Base-by-base conservation (phyloP, 2,797 vertebrate species). In the Cossypha heuglini region DNA sequence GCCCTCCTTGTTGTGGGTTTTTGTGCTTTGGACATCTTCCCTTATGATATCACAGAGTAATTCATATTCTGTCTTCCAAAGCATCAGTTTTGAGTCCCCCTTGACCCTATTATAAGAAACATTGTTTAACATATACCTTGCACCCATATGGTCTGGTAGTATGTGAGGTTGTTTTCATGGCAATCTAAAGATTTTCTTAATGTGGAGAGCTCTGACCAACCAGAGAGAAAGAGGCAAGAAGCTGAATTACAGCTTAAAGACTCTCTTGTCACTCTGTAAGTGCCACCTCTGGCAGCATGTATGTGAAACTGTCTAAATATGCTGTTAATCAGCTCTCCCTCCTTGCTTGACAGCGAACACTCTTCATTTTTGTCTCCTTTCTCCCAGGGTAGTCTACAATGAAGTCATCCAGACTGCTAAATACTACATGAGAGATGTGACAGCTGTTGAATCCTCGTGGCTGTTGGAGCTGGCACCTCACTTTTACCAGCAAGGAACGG, bases 371-470 rank as follows among this genome's bases (percentile, higher is more conserved):
- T 24, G 11, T 35, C 45, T 51, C 29, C 40, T 86, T 72, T 79
- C 42, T 61, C 88, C 54, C 92, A 99, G 99, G 99, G 99, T 99
- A 11, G 98, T 99, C 74, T 99, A 99, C 97, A 99, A 99, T 61
- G 99, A 99, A 97, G 99, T 99, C 76, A 98, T 99, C 86, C 99
- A 99, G 94, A 99, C 99, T 13, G 98, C 98, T n/a, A 99, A 99
- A 84, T 99, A 99, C 91, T 99, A 98, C 97, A 99, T 99, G 99
- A 98, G 99, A 22, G 99, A 99, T 18, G 99, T 99, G 98, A 99
- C 99, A 14, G 99, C 99, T 1, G 98, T 99, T 7, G 99, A 99
- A 81, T 99, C 99, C 1, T 97, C 99, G 8, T 99, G 99, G 99
- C 97, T 99, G 95, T 96, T 99, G 93, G 99, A 99, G 93, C 96